These are phyloP conservation scores for Lerista edwardsae DNA, from an alignment of 2,797 vertebrate species.

Conservation along the genomic window DNA sequence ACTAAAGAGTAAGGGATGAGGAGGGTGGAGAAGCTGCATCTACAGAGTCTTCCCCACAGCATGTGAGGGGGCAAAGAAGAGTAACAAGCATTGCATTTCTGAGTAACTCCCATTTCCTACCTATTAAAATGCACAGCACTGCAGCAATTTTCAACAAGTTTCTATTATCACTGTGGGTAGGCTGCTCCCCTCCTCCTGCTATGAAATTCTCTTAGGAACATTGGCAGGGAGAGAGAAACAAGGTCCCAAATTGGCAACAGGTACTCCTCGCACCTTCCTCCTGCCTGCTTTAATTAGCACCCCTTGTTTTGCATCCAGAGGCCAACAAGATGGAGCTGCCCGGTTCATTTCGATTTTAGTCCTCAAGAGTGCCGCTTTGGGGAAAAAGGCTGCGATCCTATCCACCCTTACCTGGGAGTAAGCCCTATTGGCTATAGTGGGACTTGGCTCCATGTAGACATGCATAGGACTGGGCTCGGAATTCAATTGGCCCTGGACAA, in stretches of 20 bases:
- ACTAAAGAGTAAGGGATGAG: background rate
- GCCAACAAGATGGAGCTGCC: background rate
- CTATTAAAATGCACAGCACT: background rate
- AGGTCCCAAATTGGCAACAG: constrained; percentile 3
- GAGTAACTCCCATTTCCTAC: constrained; percentile 19
- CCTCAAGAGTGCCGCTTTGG: background rate
- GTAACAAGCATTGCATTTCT: background rate
- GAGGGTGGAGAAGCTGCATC: background rate
- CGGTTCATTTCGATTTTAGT: background rate
- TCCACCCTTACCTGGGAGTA: too few relatives aligned
- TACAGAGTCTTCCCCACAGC: background rate
- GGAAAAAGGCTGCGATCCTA: background rate
- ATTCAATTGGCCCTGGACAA: too few relatives aligned
- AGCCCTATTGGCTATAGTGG: too few relatives aligned
- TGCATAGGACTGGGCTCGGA: too few relatives aligned
- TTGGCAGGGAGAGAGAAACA: background rate
- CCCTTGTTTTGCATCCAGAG: background rate
- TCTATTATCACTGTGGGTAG: background rate
- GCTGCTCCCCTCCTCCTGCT: background rate
- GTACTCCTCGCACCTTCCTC: background rate
- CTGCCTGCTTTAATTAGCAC: background rate
- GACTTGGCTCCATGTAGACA: too few relatives aligned
- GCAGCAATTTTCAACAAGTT: constrained; percentile 16
- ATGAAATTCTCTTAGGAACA: background rate
- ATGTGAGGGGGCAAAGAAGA: too few relatives aligned